These are phyloP conservation scores for Acipenser oxyrinchus DNA, from an alignment of 2,797 vertebrate genomes.

Conservation along the genomic window DNA sequence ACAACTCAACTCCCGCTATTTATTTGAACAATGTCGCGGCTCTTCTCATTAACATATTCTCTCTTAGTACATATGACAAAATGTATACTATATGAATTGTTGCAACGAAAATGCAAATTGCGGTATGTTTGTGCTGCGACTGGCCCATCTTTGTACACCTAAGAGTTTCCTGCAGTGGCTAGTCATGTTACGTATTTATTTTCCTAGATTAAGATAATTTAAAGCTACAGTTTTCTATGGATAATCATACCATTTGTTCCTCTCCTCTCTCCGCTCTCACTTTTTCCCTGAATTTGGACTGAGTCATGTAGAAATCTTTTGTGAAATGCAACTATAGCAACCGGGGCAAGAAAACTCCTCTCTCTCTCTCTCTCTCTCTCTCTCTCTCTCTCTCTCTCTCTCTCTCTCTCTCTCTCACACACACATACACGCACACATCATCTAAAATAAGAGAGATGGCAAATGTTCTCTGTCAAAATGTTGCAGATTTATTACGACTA, in stretches of 20 bases:
- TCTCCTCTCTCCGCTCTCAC: neutral
- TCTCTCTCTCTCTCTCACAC: neutral
- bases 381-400: neutral
- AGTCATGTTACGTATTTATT: too few species aligned
- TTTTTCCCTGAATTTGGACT: neutral
- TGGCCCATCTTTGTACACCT: too few species aligned
- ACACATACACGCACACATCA: conserved; percentile 23
- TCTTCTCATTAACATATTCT: too few species aligned
- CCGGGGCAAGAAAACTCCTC: conserved; percentile 1
- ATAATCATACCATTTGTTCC: neutral
- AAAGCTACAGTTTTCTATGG: neutral
- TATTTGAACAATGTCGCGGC: too few species aligned
- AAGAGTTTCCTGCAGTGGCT: too few species aligned
- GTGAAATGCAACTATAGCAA: conserved; percentile 19
- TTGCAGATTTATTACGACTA: neutral
- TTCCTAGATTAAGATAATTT: too few species aligned
- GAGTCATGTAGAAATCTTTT: neutral
- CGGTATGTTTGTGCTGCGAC: too few species aligned
- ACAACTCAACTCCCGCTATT: too few species aligned
- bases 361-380: neutral
- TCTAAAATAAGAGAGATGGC: conserved; percentile 1
- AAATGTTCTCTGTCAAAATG: neutral
- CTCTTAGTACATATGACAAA: too few species aligned
- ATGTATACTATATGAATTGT: too few species aligned
- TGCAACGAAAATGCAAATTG: too few species aligned